A percentile compares a stretch with the other conserved stretches of the same genome.
phyloP scores from a whole-genome alignment of 2,797 vertebrate genomes.

The Halcyon badia region DNA sequence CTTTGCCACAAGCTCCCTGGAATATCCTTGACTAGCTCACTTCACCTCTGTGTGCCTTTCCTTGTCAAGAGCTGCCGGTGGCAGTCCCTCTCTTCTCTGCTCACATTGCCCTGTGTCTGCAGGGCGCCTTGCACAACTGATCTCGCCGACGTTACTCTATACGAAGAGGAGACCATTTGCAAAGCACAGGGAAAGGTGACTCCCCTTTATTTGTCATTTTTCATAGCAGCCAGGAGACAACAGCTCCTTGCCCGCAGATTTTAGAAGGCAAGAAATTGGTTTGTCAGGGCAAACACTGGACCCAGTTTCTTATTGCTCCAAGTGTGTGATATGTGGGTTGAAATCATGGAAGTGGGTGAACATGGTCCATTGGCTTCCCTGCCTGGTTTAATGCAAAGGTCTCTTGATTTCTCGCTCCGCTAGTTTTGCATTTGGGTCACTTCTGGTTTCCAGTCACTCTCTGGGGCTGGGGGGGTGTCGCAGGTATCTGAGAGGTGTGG shows the following conservation, averaged over 20 bases:
- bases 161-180: neutral
- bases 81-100: neutral
- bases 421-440: neutral
- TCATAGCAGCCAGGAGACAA: neutral
- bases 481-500: neutral
- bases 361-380: neutral
- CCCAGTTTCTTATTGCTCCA: neutral
- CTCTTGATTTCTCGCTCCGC: neutral
- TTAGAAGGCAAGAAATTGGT: neutral
- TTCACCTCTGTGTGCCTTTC: slow-evolving; percentile 43
- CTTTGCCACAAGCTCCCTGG: slow-evolving; percentile 52
- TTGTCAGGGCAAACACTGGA: neutral
- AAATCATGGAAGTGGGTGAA: neutral
- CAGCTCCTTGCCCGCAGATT: neutral
- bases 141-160: neutral
- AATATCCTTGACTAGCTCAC: slow-evolving; percentile 37
- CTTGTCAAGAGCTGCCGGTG: neutral
- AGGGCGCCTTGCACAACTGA: neutral
- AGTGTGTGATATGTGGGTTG: neutral
- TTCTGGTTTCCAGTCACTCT: neutral
- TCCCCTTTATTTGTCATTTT: neutral
- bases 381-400: neutral
- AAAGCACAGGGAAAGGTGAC: neutral
- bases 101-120: neutral
- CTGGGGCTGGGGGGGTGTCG: neutral